Evolutionary conservation across 2,797 vertebrate species (phyloP).

Genomic region (Cuculus canorus): DNA sequence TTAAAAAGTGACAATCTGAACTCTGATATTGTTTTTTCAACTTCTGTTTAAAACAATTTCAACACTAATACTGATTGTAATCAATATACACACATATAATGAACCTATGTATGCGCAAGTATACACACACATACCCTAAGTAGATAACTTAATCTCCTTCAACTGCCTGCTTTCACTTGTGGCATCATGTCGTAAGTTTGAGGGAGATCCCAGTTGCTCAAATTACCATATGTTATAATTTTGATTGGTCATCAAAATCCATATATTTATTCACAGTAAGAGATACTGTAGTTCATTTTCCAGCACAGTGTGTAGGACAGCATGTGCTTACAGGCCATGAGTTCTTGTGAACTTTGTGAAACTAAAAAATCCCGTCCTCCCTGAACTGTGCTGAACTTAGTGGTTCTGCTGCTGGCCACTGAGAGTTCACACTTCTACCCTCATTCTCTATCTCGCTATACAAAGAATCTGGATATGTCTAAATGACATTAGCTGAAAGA

Average conservation of each 20-base stretch:
- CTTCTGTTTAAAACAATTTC: background rate
- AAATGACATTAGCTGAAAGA: background rate
- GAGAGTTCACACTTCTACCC: background rate
- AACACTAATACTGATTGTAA: background rate
- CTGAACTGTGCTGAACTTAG: background rate
- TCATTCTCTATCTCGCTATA: background rate
- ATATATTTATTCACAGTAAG: background rate
- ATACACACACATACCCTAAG: background rate
- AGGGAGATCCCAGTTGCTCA: background rate
- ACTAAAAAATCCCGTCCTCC: background rate
- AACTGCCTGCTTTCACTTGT: background rate
- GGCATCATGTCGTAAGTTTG: background rate
- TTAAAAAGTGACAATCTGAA: background rate
- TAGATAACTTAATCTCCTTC: background rate
- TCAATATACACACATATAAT: background rate
- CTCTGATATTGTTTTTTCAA: background rate
- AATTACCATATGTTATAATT: background rate
- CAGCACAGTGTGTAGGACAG: background rate
- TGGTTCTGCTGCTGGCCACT: background rate
- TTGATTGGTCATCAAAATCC: background rate
- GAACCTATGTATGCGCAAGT: background rate
- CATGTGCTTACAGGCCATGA: background rate
- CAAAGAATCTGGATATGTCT: background rate
- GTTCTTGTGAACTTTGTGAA: background rate
- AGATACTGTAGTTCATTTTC: background rate